These are phyloP conservation scores for Arion vulgaris DNA, from an alignment of 1,140 invertebrate species.

Conservation along the genomic window DNA sequence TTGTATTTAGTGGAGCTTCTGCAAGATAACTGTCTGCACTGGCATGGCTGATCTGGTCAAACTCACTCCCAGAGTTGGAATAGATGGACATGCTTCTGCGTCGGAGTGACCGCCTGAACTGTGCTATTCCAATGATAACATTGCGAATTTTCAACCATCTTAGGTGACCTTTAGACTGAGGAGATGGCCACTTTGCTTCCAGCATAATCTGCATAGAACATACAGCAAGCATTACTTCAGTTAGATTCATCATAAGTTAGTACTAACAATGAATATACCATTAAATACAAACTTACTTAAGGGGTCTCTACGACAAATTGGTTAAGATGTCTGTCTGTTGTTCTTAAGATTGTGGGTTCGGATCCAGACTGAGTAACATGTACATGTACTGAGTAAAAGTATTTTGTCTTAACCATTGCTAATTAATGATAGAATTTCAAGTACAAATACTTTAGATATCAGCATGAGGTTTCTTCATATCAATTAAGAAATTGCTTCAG, in stretches of 20 bases:
- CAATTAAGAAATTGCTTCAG: too few relatives aligned
- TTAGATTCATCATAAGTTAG: neutral
- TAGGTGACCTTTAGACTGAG: slow-evolving; percentile 85
- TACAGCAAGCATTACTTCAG: neutral
- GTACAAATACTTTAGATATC: too few relatives aligned
- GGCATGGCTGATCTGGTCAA: slow-evolving; percentile 66
- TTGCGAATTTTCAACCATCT: slow-evolving; percentile 95
- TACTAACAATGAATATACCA: too few relatives aligned
- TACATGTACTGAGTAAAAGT: too few relatives aligned
- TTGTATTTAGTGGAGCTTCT: slow-evolving; percentile 47
- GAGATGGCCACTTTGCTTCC: slow-evolving; percentile 94
- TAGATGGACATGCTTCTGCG: slow-evolving; percentile 65
- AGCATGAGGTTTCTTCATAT: too few relatives aligned
- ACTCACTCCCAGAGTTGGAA: slow-evolving; percentile 71
- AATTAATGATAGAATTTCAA: too few relatives aligned
- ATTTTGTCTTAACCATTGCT: too few relatives aligned
- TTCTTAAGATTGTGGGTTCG: too few relatives aligned
- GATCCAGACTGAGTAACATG: too few relatives aligned
- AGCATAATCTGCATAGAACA: slow-evolving; percentile 80
- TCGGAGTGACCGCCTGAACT: slow-evolving; percentile 72
- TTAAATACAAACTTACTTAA: neutral
- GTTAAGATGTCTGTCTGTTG: too few relatives aligned
- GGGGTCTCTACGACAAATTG: too few relatives aligned
- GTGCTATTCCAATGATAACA: slow-evolving; percentile 90
- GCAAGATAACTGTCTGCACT: slow-evolving; percentile 70